A percentile compares a stretch with the other conserved stretches of the same genome.
phyloP scores from a whole-genome alignment of 2,888 invertebrate species.

The Apotomis capreana region DNA sequence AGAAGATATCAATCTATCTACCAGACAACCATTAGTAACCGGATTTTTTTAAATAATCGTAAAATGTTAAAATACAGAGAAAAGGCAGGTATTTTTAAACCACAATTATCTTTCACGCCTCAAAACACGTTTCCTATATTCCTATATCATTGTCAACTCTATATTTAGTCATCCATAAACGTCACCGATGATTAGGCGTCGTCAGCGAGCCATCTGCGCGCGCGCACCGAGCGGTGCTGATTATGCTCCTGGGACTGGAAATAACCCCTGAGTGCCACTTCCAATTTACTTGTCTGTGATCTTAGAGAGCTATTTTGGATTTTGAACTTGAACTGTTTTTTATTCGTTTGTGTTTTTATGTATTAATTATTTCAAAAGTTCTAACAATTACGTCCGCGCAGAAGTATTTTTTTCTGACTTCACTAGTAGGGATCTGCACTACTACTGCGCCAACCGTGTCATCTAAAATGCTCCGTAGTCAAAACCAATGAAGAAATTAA shows the following conservation, averaged over 20 bases:
- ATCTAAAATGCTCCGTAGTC: no score
- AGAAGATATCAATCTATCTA: no score
- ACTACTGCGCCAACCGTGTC: no score
- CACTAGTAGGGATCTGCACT: no score
- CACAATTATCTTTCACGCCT: neutral
- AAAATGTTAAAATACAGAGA: no score
- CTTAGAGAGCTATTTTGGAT: slow-evolving; percentile 7
- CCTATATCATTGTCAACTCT: slow-evolving; percentile 10
- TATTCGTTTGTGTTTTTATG: neutral
- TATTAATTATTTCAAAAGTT: neutral
- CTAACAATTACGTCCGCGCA: no score
- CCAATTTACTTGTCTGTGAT: slow-evolving; percentile 23
- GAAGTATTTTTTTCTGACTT: no score
- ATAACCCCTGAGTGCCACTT: slow-evolving; percentile 23
- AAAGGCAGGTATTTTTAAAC: neutral
- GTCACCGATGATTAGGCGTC: slow-evolving; percentile 22
- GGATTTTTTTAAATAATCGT: no score
- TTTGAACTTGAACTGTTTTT: slow-evolving; percentile 25
- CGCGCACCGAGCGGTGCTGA: slow-evolving; percentile 28
- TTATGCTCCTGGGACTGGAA: slow-evolving; percentile 22
- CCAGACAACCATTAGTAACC: no score
- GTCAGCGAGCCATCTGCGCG: slow-evolving; percentile 19
- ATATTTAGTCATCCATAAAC: slow-evolving; percentile 23
- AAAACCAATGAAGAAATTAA: no score
- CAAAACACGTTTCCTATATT: neutral